Evolutionary conservation across 2,113 vertebrate species (phyloP).

Genomic region (Pseudorasbora parva): DNA sequence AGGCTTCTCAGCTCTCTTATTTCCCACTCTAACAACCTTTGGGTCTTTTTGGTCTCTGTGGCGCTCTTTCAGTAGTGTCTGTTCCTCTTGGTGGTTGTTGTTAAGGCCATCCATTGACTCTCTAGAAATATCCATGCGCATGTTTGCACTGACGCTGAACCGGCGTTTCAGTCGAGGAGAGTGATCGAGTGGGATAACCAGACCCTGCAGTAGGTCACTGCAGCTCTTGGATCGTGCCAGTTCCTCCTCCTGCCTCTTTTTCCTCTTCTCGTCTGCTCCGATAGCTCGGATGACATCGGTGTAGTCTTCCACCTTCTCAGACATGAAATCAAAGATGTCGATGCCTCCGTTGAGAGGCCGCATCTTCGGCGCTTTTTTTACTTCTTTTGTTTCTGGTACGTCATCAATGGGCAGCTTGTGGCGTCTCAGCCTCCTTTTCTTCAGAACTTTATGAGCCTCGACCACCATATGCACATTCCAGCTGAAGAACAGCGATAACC

Average conservation of each 20-base stretch:
- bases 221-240: constrained; percentile 79
- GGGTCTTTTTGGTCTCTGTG: constrained; percentile 53
- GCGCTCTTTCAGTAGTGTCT: constrained; percentile 52
- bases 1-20: background rate
- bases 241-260: constrained; percentile 75
- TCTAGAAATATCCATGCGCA: constrained; percentile 73
- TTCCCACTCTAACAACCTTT: constrained; percentile 67
- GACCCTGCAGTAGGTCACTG: constrained; percentile 68
- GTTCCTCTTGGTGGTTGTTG: constrained; percentile 59
- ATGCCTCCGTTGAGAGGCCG: constrained; percentile 69
- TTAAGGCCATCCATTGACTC: constrained; percentile 70
- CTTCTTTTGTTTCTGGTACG: constrained; percentile 58
- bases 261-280: constrained; percentile 69
- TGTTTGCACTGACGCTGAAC: constrained; percentile 75
- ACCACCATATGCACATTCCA: constrained; percentile 99
- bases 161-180: constrained; percentile 68
- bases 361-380: constrained; percentile 71
- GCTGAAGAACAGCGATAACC: constrained; percentile 97
- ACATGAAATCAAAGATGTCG: constrained; percentile 93
- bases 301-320: constrained; percentile 90
- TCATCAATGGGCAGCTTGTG: constrained; percentile 78
- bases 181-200: constrained; percentile 68
- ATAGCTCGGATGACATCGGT: constrained; percentile 92
- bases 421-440: constrained; percentile 86
- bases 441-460: constrained; percentile 92